Conservation (phyloP, 2,113 vertebrate species). For the Larimichthys crocea region DNA sequence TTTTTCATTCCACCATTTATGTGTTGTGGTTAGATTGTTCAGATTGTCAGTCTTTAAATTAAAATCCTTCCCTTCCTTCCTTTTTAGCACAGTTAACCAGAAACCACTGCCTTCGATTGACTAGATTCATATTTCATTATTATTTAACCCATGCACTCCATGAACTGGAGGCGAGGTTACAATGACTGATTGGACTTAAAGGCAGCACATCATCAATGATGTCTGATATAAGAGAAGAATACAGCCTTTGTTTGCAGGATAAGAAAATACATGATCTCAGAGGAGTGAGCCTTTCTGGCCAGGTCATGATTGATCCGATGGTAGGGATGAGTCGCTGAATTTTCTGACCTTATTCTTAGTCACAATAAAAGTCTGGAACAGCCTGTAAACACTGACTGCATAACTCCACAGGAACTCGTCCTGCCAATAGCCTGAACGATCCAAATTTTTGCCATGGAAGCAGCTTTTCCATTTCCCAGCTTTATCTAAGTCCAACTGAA, state of each 20-base stretch:
- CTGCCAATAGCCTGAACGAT: conserved; percentile 8
- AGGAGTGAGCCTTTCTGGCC: conserved; percentile 29
- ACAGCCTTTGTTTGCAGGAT: background rate
- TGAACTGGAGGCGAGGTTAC: background rate
- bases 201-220: background rate
- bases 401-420: conserved; percentile 29
- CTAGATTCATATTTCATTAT: background rate
- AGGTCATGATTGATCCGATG: conserved; percentile 35
- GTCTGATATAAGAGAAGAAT: background rate
- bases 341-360: conserved; percentile 38
- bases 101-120: background rate
- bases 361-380: conserved; percentile 15
- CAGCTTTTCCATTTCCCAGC: conserved; percentile 19
- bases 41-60: background rate
- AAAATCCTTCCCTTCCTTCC: background rate
- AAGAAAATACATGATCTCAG: conserved; percentile 16
- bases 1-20: background rate
- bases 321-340: conserved; percentile 19
- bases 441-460: background rate
- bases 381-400: conserved; percentile 21
- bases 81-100: background rate
- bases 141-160: background rate
- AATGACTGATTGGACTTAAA: background rate
- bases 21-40: background rate
- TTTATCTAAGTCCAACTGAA: conserved; percentile 16